phyloP scores from a whole-genome alignment of 1,140 invertebrate species.

The Tetragnatha versicolor region DNA sequence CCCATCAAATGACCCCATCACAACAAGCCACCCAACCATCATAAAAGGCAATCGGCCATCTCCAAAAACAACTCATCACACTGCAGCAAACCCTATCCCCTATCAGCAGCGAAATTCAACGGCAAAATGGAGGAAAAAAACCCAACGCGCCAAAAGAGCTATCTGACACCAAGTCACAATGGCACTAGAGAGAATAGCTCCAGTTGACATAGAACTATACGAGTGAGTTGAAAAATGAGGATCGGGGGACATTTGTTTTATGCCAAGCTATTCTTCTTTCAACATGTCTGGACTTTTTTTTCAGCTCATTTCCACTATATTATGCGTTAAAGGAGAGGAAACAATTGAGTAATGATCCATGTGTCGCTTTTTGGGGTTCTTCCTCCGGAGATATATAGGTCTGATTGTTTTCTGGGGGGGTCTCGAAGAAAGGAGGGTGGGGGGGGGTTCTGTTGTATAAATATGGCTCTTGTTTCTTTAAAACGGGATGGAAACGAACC shows the following conservation, averaged over 20 bases:
- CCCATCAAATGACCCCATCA: too few species aligned
- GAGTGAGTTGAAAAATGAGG: conserved; percentile 24
- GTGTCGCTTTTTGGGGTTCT: conserved; percentile 25
- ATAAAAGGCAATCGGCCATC: too few species aligned
- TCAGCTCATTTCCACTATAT: conserved; percentile 16
- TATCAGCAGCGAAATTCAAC: neutral
- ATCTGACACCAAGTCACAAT: conserved; percentile 17
- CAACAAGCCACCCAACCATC: too few species aligned
- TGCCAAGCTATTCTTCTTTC: conserved; percentile 47
- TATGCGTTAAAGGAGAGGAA: conserved; percentile 21
- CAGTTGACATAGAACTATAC: conserved; percentile 1
- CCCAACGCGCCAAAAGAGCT: neutral
- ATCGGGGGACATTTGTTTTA: conserved; percentile 43
- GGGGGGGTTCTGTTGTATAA: too few species aligned
- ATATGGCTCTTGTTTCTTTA: too few species aligned
- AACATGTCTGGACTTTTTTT: conserved; percentile 34
- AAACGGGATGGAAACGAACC: too few species aligned
- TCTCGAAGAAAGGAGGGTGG: too few species aligned
- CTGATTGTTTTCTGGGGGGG: too few species aligned
- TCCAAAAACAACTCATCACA: too few species aligned
- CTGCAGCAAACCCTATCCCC: too few species aligned
- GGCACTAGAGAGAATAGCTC: neutral
- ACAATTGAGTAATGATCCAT: conserved; percentile 32
- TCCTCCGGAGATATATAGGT: too few species aligned
- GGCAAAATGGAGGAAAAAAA: neutral